phyloP scores from a whole-genome alignment of 2,888 invertebrate genomes.

The Tenthredo mesomela region DNA sequence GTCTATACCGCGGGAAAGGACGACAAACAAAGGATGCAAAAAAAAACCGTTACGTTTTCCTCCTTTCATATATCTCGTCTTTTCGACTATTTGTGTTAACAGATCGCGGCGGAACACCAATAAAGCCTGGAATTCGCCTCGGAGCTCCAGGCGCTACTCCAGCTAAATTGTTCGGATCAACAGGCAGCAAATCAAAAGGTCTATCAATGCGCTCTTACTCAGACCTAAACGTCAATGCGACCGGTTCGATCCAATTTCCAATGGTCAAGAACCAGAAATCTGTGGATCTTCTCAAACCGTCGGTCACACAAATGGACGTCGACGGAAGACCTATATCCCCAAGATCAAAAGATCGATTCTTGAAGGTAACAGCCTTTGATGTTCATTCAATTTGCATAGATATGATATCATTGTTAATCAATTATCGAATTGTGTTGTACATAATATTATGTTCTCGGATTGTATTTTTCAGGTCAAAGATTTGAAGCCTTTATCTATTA shows the following conservation, averaged over 20 bases:
- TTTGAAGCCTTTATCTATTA: constrained; percentile 16
- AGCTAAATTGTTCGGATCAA: constrained; percentile 29
- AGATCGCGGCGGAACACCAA: not conserved
- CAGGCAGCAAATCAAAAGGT: constrained; percentile 30
- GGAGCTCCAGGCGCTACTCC: constrained; percentile 31
- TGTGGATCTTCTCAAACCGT: constrained; percentile 25
- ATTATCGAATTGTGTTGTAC: not conserved
- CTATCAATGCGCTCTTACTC: constrained; percentile 43
- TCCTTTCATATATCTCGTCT: not conserved
- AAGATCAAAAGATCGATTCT: constrained; percentile 4
- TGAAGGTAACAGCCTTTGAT: not conserved
- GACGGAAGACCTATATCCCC: constrained; percentile 37
- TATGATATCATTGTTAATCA: not conserved
- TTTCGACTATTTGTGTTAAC: not conserved
- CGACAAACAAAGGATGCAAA: not conserved
- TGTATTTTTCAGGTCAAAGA: not conserved
- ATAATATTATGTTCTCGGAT: not conserved
- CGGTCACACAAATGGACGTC: constrained; percentile 28
- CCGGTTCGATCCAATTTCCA: not conserved
- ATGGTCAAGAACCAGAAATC: not conserved
- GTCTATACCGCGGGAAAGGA: not conserved
- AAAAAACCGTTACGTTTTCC: not conserved
- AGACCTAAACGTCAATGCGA: constrained; percentile 17
- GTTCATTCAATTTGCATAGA: not conserved
- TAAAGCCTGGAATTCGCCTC: constrained; percentile 11